Evolutionary conservation across 30 jellyfish, hydroid and myxozoan species (phyloP).

Genomic region (Turritopsis rubra): DNA sequence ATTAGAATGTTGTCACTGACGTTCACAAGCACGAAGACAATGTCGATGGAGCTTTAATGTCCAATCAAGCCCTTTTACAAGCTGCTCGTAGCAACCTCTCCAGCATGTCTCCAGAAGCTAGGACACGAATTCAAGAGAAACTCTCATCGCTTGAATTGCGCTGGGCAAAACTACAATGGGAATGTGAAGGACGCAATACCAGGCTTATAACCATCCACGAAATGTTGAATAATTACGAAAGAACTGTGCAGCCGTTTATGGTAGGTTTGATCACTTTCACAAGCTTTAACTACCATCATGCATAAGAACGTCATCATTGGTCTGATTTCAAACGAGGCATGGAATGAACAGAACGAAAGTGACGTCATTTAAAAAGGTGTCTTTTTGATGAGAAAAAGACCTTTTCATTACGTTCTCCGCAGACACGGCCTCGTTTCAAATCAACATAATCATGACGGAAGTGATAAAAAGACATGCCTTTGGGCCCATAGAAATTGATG

Average conservation of each 20-base stretch:
- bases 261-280: constrained; percentile 37
- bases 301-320: too few species aligned
- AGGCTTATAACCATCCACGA: constrained; percentile 70
- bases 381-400: too few species aligned
- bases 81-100: constrained; percentile 39
- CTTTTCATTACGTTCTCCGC: too few species aligned
- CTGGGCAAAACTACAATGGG: constrained; percentile 97
- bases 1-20: constrained; percentile 32
- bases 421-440: too few species aligned
- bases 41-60: constrained; percentile 46
- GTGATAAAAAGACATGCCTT: too few species aligned
- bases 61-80: constrained; percentile 65
- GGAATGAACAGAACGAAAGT: too few species aligned
- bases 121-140: constrained; percentile 58
- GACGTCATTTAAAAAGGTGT: too few species aligned
- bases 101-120: constrained; percentile 35
- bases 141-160: constrained; percentile 79
- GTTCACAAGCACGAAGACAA: constrained; percentile 39
- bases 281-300: too few species aligned
- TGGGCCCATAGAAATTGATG: too few species aligned
- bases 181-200: constrained; percentile 87
- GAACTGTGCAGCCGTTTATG: constrained; percentile 68
- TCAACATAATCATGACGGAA: too few species aligned
- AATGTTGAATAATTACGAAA: constrained; percentile 76
- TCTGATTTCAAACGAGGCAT: too few species aligned